Evolutionary conservation across 2,797 vertebrate genomes (phyloP), one percentile per base, ranked within the genome.

Genomic region (Tenualosa thibaudeaui): DNA sequence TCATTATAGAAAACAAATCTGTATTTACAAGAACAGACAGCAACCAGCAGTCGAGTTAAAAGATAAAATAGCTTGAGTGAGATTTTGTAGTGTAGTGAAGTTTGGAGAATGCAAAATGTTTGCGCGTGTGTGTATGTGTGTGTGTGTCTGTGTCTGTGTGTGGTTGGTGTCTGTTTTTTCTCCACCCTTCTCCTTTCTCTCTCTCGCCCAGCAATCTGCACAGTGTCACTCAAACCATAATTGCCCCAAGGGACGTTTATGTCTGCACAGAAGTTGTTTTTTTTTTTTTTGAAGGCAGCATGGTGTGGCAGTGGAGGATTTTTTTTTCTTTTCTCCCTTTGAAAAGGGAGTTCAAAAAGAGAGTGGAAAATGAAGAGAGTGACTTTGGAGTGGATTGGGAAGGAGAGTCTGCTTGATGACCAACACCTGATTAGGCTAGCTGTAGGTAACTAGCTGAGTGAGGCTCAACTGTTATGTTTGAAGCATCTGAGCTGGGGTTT

Each of bases 371-470:
- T 78, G 7, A 78, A 78, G 37, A 17, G 19, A 46, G 40, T 46
- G 71, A 46, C 71, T 78, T 43, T 46, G 37, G 13, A 37, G 6
- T 43, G 71, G 15, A 46, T 46, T 22, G 15, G 68, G 68, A 37
- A 75, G 17, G 71, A 22, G 71, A 46, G 71, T 22, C 17, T 78
- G 71, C 71, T 4, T 40, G 81, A 58, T 60, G 82, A 60, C 82
- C 53, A n/a, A 46, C 54, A 8, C 37, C 53, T 9, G 93, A 84
- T 0, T 83, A 46, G 88, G 90, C 88, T 19, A 6, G 90, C 86
- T 91, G 92, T 83, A 87, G 89, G 88, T 91, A 90, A 89, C 90
- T 92, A 93, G 93, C 93, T 88, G 92, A 94, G 92, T 51, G 50
- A 51, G 50, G 7, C 8, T 9, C 50, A 51, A 12, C 50, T 12